These are phyloP conservation scores for Athene noctua DNA, from an alignment of 2,113 vertebrate genomes.

Conservation along the genomic window DNA sequence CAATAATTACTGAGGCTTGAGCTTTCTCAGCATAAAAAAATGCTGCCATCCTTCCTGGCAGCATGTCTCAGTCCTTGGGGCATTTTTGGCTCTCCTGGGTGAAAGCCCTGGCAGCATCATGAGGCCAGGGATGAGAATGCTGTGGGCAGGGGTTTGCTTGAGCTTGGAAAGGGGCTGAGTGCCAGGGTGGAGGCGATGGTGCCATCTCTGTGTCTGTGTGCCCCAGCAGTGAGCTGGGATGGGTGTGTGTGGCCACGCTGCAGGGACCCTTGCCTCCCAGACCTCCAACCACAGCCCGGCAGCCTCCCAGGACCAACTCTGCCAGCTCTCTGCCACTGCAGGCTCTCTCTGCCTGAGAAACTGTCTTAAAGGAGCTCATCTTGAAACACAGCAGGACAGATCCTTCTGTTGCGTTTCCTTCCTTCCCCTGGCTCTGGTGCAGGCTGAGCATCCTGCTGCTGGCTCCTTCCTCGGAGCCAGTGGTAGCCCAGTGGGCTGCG, in stretches of 20 bases:
- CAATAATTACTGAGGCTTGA: background rate
- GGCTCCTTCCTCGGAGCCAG: background rate
- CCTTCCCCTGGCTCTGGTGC: fast-evolving
- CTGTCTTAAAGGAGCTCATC: background rate
- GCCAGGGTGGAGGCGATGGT: background rate
- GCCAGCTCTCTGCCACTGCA: fast-evolving
- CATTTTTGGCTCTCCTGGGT: background rate
- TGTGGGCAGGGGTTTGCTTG: background rate
- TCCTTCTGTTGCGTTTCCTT: background rate
- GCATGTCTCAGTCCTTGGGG: background rate
- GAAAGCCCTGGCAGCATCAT: background rate
- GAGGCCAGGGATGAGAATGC: background rate
- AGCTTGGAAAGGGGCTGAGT: background rate
- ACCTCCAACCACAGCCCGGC: background rate
- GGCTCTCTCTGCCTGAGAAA: background rate
- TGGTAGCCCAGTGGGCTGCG: background rate
- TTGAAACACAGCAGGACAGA: background rate
- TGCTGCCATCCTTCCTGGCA: background rate
- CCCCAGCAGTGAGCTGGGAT: background rate
- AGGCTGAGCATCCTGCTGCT: background rate
- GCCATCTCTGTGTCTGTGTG: background rate
- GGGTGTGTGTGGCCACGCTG: fast-evolving
- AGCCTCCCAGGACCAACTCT: background rate
- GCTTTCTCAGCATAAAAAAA: background rate
- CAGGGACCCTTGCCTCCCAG: background rate